phyloP scores from a whole-genome alignment of 2,113 vertebrate species.

The Coturnix japonica region DNA sequence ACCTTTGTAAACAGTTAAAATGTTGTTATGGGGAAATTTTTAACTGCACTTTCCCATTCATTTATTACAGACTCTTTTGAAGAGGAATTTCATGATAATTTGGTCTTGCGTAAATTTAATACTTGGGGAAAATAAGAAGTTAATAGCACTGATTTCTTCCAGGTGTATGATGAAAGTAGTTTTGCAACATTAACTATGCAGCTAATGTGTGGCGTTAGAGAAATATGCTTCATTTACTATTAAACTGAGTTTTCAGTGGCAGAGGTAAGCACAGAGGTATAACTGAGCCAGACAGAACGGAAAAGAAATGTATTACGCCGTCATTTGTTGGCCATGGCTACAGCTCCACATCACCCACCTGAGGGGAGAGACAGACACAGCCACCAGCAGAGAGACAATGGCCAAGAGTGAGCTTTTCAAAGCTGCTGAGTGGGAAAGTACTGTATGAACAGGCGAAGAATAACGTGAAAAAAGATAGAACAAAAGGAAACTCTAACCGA shows the following conservation, averaged over 20 bases:
- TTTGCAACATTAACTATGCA: slow-evolving; percentile 28
- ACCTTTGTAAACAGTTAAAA: slow-evolving; percentile 4
- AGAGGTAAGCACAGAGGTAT: background rate
- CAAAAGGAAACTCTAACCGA: background rate
- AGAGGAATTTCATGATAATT: slow-evolving; percentile 38
- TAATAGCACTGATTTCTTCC: slow-evolving; percentile 42
- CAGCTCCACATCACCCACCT: background rate
- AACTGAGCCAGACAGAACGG: background rate
- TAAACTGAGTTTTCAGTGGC: background rate
- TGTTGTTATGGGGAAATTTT: background rate
- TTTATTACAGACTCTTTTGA: background rate
- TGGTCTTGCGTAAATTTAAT: background rate
- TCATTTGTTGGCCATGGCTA: background rate
- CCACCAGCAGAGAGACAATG: background rate
- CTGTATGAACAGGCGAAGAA: background rate
- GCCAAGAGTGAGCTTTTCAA: background rate
- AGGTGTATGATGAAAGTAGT: background rate
- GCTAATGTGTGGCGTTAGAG: background rate
- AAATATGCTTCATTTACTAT: slow-evolving; percentile 9
- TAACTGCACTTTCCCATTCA: background rate
- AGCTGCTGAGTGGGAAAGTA: background rate
- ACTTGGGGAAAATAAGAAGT: slow-evolving; percentile 17
- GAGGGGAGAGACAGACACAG: background rate
- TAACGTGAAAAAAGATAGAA: background rate
- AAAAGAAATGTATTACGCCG: background rate